Conservation (phyloP, 1,140 invertebrate genomes). For the Mylabris phalerata region DNA sequence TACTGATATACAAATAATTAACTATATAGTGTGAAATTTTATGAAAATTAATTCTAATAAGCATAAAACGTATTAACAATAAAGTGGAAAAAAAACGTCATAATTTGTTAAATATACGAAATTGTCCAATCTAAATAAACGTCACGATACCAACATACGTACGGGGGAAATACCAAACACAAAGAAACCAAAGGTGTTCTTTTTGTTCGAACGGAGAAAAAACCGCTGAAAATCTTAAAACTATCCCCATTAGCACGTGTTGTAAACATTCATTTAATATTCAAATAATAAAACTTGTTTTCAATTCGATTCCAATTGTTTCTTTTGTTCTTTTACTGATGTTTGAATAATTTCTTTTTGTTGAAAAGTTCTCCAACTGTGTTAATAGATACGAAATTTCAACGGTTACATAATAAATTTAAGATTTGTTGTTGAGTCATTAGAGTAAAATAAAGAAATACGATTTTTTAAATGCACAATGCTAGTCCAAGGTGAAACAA, state of each 20-base stretch:
- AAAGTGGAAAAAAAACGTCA: no score
- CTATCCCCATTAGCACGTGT: no score
- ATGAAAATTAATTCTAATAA: neutral
- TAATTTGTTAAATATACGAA: neutral
- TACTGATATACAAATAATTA: neutral
- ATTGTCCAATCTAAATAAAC: neutral
- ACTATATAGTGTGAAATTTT: neutral
- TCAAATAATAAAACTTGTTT: no score
- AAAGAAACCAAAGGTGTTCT: no score
- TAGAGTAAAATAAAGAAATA: constrained; percentile 12
- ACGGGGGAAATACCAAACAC: no score
- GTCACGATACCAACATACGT: neutral
- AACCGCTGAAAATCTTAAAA: no score
- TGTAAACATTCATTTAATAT: no score
- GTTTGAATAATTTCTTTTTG: constrained; percentile 10
- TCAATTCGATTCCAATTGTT: neutral
- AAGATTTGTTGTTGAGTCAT: constrained; percentile 29
- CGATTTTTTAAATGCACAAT: constrained; percentile 25
- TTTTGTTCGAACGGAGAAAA: no score
- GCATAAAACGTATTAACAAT: neutral
- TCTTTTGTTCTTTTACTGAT: constrained; percentile 8
- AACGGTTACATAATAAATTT: neutral
- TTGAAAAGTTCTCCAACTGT: neutral
- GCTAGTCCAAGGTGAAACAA: constrained; percentile 27
- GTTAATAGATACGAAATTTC: no score